Percentiles rank a stretch among this genome's conserved stretches.
phyloP scores from a whole-genome alignment of 2,888 invertebrate genomes.

The Pogonocherus hispidulus region DNA sequence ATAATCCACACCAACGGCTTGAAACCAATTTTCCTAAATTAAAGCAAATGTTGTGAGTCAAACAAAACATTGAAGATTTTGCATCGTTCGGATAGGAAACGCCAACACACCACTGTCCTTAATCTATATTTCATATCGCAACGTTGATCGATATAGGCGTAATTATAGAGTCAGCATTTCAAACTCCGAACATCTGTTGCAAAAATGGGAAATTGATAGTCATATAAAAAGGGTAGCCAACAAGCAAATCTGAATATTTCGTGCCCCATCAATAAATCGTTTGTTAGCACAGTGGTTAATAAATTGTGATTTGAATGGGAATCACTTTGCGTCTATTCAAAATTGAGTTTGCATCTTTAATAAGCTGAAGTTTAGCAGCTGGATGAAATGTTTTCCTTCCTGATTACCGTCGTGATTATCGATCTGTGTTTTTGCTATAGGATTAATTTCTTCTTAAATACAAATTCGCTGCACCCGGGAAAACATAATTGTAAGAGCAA shows the following conservation, averaged over 20 bases:
- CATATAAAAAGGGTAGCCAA: conserved; percentile 33
- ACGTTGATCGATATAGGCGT: conserved; percentile 26
- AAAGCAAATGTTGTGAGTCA: neutral
- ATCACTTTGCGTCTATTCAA: conserved; percentile 20
- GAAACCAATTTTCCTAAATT: neutral
- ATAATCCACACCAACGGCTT: no score
- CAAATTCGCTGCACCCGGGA: neutral
- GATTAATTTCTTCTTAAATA: neutral
- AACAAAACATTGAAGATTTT: neutral
- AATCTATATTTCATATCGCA: conserved; percentile 31
- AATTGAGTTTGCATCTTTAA: neutral
- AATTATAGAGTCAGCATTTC: conserved; percentile 29
- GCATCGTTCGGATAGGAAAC: neutral
- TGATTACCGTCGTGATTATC: neutral
- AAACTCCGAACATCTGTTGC: conserved; percentile 31
- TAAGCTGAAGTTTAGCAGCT: conserved; percentile 11
- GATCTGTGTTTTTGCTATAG: neutral
- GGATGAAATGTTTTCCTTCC: neutral
- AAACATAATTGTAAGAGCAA: no score
- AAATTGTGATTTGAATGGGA: conserved; percentile 20
- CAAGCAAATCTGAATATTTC: conserved; percentile 30
- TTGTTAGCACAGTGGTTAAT: conserved; percentile 27
- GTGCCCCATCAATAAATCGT: conserved; percentile 28
- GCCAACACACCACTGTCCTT: conserved; percentile 15
- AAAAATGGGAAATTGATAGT: conserved; percentile 33